Base-by-base conservation (phyloP, 1,140 invertebrate genomes). In the Halictus rubicundus region DNA sequence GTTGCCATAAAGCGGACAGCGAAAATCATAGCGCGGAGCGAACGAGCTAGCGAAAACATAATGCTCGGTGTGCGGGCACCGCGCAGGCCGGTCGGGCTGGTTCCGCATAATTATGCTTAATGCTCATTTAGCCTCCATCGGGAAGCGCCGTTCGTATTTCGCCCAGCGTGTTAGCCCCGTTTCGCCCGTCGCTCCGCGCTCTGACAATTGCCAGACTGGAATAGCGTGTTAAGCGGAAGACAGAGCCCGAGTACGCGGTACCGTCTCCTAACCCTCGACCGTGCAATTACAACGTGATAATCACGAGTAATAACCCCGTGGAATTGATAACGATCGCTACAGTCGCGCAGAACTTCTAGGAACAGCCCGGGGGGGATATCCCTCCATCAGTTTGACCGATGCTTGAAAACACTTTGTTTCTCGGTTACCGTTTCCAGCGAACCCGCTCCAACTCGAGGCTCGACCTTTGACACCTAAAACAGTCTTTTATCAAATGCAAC, bases 21-120 rank as follows among this genome's bases (percentile, higher is more conserved):
- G 49, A 79, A n/a, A 70, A 81, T 80, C 84, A 77, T 60, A 74
- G 68, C 61, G 61, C 68, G 49, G 63, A 25, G 21, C 19, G 14
- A 6, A 16, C 37, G 21, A 57, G 39, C 57, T 68, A 66, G 70
- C 65, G 74, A 80, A 72, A 83, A 71, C 77, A 46, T 83, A 84
- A 85, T 81, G 68, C 60, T 68, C 25, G 68, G n/a, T 60, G 57
- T 81, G 21, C 49, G 49, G 39, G 25, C 42, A 9, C 25, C 16
- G 37, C 42, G 54, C 39, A 23, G 61, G 46, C 42, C 63, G 37
- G 60, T 68, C 73, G 16, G 52, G 79, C 70, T 71, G 80, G 75
- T 79, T 82, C 80, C 83, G 71, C 71, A 70, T n/a, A n/a, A n/a
- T 85, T 84, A 79, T 46, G 69, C 83, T 73, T 66, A 78, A 85